Conservation (phyloP, 2,113 vertebrate species). For the Desmodus rotundus region DNA sequence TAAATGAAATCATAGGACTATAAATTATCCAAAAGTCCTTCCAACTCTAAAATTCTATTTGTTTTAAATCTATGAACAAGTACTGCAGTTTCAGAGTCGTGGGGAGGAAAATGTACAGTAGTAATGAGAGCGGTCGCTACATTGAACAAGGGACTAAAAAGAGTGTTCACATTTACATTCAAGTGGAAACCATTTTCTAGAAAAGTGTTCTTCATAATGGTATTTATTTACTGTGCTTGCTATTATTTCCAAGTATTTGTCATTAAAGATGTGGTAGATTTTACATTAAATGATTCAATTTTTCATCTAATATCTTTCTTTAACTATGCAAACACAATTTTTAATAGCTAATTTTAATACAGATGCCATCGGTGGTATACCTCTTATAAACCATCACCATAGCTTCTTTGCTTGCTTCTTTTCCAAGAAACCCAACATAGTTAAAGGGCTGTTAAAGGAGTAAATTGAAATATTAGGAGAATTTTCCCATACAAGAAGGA, state of each 20-base stretch:
- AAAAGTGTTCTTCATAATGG: neutral
- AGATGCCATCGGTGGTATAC: neutral
- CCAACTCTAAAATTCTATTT: neutral
- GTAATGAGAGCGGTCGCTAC: neutral
- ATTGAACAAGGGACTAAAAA: neutral
- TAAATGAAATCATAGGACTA: neutral
- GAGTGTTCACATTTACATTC: neutral
- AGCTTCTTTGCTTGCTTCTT: neutral
- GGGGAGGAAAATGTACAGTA: neutral
- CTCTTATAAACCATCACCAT: neutral
- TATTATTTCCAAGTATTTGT: slow-evolving; percentile 15
- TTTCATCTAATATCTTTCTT: slow-evolving; percentile 10
- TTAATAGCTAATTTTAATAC: neutral
- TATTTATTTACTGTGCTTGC: neutral
- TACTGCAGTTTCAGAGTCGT: neutral
- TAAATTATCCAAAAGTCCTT: neutral
- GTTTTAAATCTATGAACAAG: neutral
- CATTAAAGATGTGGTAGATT: neutral
- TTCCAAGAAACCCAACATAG: neutral
- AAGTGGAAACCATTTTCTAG: slow-evolving; percentile 5
- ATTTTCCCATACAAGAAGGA: neutral
- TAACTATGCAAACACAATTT: neutral
- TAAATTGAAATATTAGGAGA: neutral
- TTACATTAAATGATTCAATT: slow-evolving; percentile 16
- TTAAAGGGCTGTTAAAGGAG: neutral